Evolutionary conservation across 53 echinoderm and acorn worm species (phyloP), one percentile per base, ranked within the genome.

Genomic region (Arbacia lixula): DNA sequence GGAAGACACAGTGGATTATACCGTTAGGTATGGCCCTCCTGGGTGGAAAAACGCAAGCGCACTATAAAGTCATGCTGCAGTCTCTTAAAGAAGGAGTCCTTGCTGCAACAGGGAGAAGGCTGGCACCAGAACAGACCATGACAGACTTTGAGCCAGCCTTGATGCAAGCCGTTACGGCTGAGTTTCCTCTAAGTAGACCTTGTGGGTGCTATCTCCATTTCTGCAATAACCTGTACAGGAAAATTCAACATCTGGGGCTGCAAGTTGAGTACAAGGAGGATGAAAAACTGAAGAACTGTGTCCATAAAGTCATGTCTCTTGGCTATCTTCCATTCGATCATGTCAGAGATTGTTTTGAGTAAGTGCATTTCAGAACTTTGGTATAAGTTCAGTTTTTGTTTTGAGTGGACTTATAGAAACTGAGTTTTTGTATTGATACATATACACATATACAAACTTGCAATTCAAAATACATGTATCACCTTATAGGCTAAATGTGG

Each of bases 201-300:
- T 42, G 61, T 34, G 86, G 61, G 37, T 86, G 76, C 66, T 64
- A 86, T 65, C 55, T 85, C 26, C 85, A 85, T 39, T 76, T 76
- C 36, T 57, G 72, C 72, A 54, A 26, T 38, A 53, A 37, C 19
- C 28, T 85, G 24, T 54, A 32, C 27, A 58, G 74, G 49, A 85
- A 74, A 19, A 54, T 63, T 31, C 63, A 74, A 60, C n/a, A 76
- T 40, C 76, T 86, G 62, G 65, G 68, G 4, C 39, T 68, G 36
- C 85, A 85, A 37, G 41, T 27, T 12, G 12, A 55, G 36, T 50
- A 53, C 36, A 85, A 72, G 11, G 1, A 9, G 12, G 77, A 77
- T 16, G 39, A 57, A 25, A 34, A 57, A 57, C 60, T 85, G 26
- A 85, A 71, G 69, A 37, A 56, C 43, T 86, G 86, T 42, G 50